Evolutionary conservation across 2,797 vertebrate genomes (phyloP), one percentile per base, ranked within the genome.

Genomic region (Pogonophryne albipinna): DNA sequence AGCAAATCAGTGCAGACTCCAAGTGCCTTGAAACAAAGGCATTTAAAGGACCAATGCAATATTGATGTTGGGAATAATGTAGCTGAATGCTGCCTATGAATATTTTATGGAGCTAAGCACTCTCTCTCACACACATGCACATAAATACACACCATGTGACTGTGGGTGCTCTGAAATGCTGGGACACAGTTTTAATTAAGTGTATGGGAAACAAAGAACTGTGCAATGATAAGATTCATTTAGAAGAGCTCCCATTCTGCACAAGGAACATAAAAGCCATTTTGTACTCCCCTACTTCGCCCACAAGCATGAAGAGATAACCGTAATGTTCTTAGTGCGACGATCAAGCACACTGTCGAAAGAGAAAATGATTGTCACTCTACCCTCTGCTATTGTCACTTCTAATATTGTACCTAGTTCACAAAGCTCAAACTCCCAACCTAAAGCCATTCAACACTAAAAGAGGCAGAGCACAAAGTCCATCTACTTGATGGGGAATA

Each of bases 1-100:
- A 44, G 41, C 76, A 60, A 58, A 90, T 91, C 86, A 90, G 63
- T 27, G 70, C 87, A 68, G 72, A 69, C 84, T 87, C 88, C 88
- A 90, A 95, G 88, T 84, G 89, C 85, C 94, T 89, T 82, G 88
- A 89, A 95, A 96, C 94, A 95, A 94, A 85, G 93, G 90, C 92
- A 94, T 95, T 96, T 95, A 94, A 92, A 91, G 92, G 86, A 80
- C 59, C 23, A n/a, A 93, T 97, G 93, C 91, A 97, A 96, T 97
- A 98, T 97, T 97, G 94, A 98, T 97, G 96, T 93, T 46, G 16
- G 78, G 91, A 95, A 95, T 95, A 95, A 97, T 91, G 95, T 92
- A 84, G 89, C 77, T 84, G 93, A 97, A 96, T 85, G 92, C 91
- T 67, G 84, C 71, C 82, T 67, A 95, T 98, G 94, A 98, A 97